Evolutionary conservation across 1,140 invertebrate genomes (phyloP).

Genomic region (Andricus grossulariae): DNA sequence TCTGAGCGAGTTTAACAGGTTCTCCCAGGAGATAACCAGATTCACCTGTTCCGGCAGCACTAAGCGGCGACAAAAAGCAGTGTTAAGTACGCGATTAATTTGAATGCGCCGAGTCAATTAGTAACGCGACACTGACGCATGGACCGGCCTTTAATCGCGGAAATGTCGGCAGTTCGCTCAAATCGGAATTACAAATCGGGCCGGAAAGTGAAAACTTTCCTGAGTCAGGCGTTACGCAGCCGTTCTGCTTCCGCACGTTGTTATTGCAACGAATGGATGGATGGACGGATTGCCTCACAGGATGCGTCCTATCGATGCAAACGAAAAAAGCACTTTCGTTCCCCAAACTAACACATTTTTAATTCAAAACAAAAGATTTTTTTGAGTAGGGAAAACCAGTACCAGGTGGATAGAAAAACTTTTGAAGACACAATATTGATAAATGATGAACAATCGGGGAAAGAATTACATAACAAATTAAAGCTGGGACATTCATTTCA

Average conservation of each 20-base stretch:
- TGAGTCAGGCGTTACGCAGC: constrained; percentile 12
- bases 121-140: neutral
- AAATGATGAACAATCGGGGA: no score
- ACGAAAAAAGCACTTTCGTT: constrained; percentile 5
- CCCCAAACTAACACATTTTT: no score
- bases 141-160: constrained; percentile 24
- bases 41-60: constrained; percentile 22
- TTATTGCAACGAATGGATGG: constrained; percentile 13
- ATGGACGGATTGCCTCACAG: neutral
- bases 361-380: no score
- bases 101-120: constrained; percentile 6
- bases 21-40: constrained; percentile 13
- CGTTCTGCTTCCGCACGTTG: constrained; percentile 15
- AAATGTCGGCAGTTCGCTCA: constrained; percentile 1
- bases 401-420: no score
- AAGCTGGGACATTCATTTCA: no score
- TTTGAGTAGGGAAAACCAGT: no score
- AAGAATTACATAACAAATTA: no score
- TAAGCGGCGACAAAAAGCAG: constrained; percentile 9
- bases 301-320: neutral
- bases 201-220: constrained; percentile 25
- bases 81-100: constrained; percentile 22
- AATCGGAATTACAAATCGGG: constrained; percentile 28
- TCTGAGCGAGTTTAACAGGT: constrained; percentile 19
- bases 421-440: no score